A percentile compares a stretch with the other conserved stretches of the same genome.
phyloP scores from a whole-genome alignment of 2,888 invertebrate species.

The Harpalus rubripes region DNA sequence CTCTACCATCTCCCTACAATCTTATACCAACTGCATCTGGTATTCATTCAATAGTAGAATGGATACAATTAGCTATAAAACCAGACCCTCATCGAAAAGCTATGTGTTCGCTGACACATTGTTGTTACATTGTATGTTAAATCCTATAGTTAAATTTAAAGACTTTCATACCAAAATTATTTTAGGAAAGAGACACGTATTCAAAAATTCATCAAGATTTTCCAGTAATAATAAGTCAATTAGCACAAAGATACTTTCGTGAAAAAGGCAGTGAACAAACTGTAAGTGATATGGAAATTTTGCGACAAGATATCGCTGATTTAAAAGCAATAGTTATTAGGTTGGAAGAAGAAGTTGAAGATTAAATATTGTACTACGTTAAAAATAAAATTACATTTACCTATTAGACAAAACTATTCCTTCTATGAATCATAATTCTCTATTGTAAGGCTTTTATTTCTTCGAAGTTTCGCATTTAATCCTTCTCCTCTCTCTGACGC shows the following conservation, averaged over 20 bases:
- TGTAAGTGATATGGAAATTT: conserved; percentile 76
- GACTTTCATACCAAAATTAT: conserved; percentile 69
- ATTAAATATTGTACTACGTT: neutral
- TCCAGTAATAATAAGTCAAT: conserved; percentile 80
- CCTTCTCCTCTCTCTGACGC: conserved; percentile 80
- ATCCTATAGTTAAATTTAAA: neutral
- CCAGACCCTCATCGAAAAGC: conserved; percentile 76
- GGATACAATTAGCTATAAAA: conserved; percentile 76
- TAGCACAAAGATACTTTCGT: conserved; percentile 82
- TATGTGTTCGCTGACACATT: conserved; percentile 77
- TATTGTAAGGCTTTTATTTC: conserved; percentile 85
- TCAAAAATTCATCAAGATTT: conserved; percentile 77
- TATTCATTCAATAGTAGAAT: conserved; percentile 77
- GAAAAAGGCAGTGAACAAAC: conserved; percentile 76
- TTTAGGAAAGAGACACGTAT: conserved; percentile 76
- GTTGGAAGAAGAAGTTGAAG: conserved; percentile 63
- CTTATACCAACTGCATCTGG: conserved; percentile 82
- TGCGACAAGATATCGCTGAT: conserved; percentile 78
- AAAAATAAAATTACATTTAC: conserved; percentile 1
- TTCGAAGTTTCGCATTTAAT: conserved; percentile 81
- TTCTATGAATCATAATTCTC: conserved; percentile 82
- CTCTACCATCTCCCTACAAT: conserved; percentile 86
- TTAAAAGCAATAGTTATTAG: conserved; percentile 74
- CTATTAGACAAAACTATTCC: neutral
- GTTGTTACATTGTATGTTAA: conserved; percentile 74